phyloP scores from a whole-genome alignment of 2,113 vertebrate species.

The Psammodynastes pulverulentus region DNA sequence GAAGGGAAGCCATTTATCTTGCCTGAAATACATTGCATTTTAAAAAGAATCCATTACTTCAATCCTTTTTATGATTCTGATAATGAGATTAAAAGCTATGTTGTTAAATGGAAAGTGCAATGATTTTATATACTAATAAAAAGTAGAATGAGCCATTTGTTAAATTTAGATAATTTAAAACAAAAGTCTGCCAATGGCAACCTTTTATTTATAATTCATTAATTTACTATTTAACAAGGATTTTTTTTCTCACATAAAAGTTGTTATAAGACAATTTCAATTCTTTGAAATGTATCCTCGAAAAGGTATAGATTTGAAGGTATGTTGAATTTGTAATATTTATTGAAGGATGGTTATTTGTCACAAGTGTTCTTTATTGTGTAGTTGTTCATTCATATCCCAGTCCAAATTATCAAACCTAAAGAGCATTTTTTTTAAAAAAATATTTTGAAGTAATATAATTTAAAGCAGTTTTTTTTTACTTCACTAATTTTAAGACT shows the following conservation, averaged over 20 bases:
- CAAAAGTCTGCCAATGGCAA: slow-evolving; percentile 64
- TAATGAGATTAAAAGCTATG: slow-evolving; percentile 64
- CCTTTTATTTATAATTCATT: slow-evolving; percentile 61
- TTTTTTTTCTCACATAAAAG: slow-evolving; percentile 10
- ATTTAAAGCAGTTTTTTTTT: not conserved
- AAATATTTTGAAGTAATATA: not conserved
- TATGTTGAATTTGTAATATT: slow-evolving; percentile 20
- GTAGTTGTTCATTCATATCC: not conserved
- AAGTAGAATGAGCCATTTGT: slow-evolving; percentile 54
- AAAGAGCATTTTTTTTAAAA: not conserved
- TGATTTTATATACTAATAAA: slow-evolving; percentile 55
- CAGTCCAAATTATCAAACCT: not conserved
- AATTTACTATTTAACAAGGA: slow-evolving; percentile 16
- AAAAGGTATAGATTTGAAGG: slow-evolving; percentile 43
- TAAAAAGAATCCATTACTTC: slow-evolving; percentile 62
- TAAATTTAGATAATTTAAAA: slow-evolving; percentile 68
- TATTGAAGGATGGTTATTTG: slow-evolving; percentile 14
- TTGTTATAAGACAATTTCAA: slow-evolving; percentile 20
- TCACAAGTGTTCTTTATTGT: not conserved
- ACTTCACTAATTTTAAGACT: not conserved
- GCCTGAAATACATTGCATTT: slow-evolving; percentile 61
- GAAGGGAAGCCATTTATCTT: slow-evolving; percentile 52
- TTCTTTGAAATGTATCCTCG: slow-evolving; percentile 44
- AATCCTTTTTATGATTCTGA: slow-evolving; percentile 65
- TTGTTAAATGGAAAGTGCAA: slow-evolving; percentile 60